Percentiles rank a stretch among this genome's conserved stretches.
These are phyloP conservation scores for Ivindomyrus marchei DNA, from an alignment of 2,113 vertebrate species.

Conservation along the genomic window DNA sequence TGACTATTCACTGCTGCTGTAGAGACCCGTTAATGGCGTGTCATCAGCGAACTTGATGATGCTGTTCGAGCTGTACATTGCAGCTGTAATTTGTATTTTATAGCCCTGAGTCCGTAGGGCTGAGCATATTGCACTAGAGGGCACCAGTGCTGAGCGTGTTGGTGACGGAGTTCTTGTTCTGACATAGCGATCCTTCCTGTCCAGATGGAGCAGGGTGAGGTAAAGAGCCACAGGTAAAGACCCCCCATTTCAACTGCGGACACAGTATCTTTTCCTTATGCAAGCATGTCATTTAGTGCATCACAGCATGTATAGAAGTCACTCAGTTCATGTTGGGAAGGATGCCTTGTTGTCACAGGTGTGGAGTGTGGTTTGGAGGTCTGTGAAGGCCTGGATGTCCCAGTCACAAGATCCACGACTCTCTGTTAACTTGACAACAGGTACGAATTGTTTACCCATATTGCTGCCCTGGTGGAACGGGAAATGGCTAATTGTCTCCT, in stretches of 20 bases:
- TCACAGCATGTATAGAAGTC: not conserved
- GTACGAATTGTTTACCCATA: not conserved
- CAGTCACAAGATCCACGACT: not conserved
- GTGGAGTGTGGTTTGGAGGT: not conserved
- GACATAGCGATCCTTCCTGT: not conserved
- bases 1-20: not conserved
- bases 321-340: not conserved
- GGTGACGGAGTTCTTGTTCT: not conserved
- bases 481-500: not conserved
- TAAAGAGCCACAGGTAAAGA: not conserved
- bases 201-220: not conserved
- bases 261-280: not conserved
- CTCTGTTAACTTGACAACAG: not conserved
- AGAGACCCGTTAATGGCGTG: not conserved
- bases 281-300: not conserved
- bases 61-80: not conserved
- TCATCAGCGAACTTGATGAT: not conserved
- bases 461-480: not conserved
- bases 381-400: not conserved
- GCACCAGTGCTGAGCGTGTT: not conserved
- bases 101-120: not conserved
- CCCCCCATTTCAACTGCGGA: not conserved
- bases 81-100: not conserved
- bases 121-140: not conserved
- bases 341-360: not conserved